Evolutionary conservation across 2,113 vertebrate species (phyloP), one percentile per base, ranked within the genome.

Genomic region (Astatoreochromis straeleni): DNA sequence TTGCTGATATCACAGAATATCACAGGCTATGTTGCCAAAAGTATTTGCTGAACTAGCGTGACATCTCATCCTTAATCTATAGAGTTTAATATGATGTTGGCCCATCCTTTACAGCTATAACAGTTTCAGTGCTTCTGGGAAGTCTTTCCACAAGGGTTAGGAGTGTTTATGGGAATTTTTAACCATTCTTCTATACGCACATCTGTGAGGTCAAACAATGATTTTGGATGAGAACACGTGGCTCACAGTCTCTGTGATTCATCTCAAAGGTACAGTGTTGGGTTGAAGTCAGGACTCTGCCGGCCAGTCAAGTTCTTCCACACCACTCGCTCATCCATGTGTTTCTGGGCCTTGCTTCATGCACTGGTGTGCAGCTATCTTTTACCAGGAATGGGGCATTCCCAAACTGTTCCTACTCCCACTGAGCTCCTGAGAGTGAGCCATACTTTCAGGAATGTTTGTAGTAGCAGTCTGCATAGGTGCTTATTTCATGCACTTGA

Each of bases 201-300:
- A 65, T 35, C 31, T 65, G 60, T 65, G 31, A 65, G 31, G 10
- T 5, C 60, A 65, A 33, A 65, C 60, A 65, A 0, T 65, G 31
- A 65, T 65, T 35, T 65, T 65, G 60, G 60, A 35, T 7, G 17
- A 35, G 31, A 12, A n/a, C 17, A n/a, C 31, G 0, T 65, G 0
- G 31, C 60, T 38, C 60, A 65, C 31, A 35, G 60, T 35, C 31
- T 65, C 31, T 10, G 31, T 35, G 2, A 65, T 35, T 65, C 60
- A 35, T 3, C 60, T 35, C 60, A 65, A 65, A n/a, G 10, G 31
- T n/a, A 19, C 31, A 35, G 1, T 65, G 6, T 65, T 33, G 16
- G 31, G 31, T n/a, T 65, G 60, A 35, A 35, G 31, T 35, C 60
- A 65, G 60, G 60, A 65, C 60, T 65, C 60, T 65, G 60, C 31